Base-by-base conservation (phyloP, 2,113 vertebrate genomes). In the Platysternon megacephalum region DNA sequence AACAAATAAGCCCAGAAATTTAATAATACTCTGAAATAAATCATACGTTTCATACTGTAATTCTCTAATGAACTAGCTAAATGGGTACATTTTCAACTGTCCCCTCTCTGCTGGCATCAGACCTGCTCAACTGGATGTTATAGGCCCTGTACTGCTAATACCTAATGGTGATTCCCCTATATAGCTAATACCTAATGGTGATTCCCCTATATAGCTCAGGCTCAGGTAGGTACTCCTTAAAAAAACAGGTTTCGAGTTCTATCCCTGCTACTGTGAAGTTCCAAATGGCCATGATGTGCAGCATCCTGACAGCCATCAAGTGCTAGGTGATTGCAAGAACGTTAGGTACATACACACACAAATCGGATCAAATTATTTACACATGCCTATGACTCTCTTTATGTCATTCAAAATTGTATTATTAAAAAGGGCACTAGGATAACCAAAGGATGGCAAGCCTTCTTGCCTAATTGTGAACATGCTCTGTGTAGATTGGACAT, bases 311-410 rank as follows among this genome's bases (percentile, higher is more conserved):
- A 91, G 2, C 26, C 55, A 49, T 80, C 46, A 93, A 94, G 44
- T 0, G 0, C 39, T 87, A 0, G 29, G 0, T 5, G 1, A 29
- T 4, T 51, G 14, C 0, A 1, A 19, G 68, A 2, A 32, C 79
- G 49, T 91, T 88, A 46, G 58, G 39, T 19, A n/a, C 2, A 6
- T 39, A 76, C 14, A 87, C 29, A 9, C 7, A 78, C 49, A 49
- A 85, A 56, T 35, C 3, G 72, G 26, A 89, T 46, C 44, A 85
- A 78, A 16, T 68, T 74, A 88, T 65, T 82, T 87, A 89, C 52
- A 88, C 1, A 87, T 19, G 6, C 26, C 72, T 28, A 12, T 89
- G 17, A 39, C 17, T 39, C 22, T 58, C 17, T 48, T 88, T 79
- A 87, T 12, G 8, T 81, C 2, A 79, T 39, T 26, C 17, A 51